Evolutionary conservation across 2,113 vertebrate genomes (phyloP).

Genomic region (Sardina pilchardus): DNA sequence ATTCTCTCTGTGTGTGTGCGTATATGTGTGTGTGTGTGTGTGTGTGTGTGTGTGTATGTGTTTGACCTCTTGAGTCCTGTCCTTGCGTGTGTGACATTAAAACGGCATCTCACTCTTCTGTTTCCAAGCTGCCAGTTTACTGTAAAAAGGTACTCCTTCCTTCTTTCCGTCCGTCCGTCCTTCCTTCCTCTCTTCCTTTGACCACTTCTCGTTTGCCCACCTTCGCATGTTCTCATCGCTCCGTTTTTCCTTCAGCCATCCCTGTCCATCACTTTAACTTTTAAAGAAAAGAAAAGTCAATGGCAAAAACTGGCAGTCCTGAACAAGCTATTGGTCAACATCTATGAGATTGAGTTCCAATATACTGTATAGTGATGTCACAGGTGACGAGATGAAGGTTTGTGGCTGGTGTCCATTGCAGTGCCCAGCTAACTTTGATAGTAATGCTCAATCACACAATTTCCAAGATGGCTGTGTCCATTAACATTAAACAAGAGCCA

Average conservation of each 20-base stretch:
- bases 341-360: too few species aligned
- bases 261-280: background rate
- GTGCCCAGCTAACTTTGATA: too few species aligned
- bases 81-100: constrained; percentile 78
- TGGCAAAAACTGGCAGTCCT: background rate
- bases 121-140: constrained; percentile 99
- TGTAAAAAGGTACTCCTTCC: constrained; percentile 91
- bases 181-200: constrained; percentile 33
- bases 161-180: constrained; percentile 51
- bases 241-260: constrained; percentile 35
- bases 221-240: background rate
- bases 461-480: too few species aligned
- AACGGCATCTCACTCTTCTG: constrained; percentile 98
- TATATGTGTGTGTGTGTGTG: constrained; percentile 35
- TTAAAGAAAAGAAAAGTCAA: background rate
- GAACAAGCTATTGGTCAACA: background rate
- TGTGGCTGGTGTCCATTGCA: too few species aligned
- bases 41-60: background rate
- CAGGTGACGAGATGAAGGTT: background rate
- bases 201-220: constrained; percentile 20
- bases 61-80: constrained; percentile 53
- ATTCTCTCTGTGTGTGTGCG: constrained; percentile 7
- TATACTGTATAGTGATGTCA: too few species aligned
- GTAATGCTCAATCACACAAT: too few species aligned
- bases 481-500: too few species aligned